Evolutionary conservation across 2,888 invertebrate genomes (phyloP), one percentile per base, ranked within the genome.

Genomic region (Heterodera filipjevi): DNA sequence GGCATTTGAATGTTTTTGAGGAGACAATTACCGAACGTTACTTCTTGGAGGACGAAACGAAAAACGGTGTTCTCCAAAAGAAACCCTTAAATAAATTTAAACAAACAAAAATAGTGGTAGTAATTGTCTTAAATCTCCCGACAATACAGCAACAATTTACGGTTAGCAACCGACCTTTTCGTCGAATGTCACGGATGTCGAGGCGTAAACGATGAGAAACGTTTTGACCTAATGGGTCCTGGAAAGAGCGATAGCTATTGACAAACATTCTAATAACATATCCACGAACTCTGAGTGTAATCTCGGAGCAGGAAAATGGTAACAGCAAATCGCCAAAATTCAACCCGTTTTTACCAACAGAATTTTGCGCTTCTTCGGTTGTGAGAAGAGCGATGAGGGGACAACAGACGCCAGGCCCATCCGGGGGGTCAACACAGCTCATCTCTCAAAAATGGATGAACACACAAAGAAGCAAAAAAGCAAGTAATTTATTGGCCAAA

Each of bases 151-250:
- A n/a, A n/a, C n/a, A n/a, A n/a, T n/a, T n/a, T n/a, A n/a, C n/a
- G n/a, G n/a, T n/a, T n/a, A n/a, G n/a, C n/a, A n/a, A n/a, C n/a
- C n/a, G n/a, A n/a, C 89, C 89, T 46, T 86, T 85, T 75, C 83
- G 84, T 5, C 84, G 78, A 85, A 91, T 89, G 82, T 91, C 91
- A 68, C 90, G 89, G 77, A 91, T 86, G 66, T 88, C 87, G 27
- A 87, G 71, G 19, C 72, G 71, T 3, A 84, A 49, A 39, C 76
- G 78, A 6, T 70, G 68, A 12, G 70, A 73, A 27, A 76, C 72
- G 12, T 16, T 46, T 22, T 82, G 68, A 39, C 78, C 80, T n/a
- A 71, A 70, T 8, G 84, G 83, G 71, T 84, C 83, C 83, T 83
- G 49, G 39, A 53, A 10, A 71, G 10, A 1, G 72, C n/a, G 3